Evolutionary conservation across 2,113 vertebrate genomes (phyloP).

Genomic region (Tupaia chinensis): DNA sequence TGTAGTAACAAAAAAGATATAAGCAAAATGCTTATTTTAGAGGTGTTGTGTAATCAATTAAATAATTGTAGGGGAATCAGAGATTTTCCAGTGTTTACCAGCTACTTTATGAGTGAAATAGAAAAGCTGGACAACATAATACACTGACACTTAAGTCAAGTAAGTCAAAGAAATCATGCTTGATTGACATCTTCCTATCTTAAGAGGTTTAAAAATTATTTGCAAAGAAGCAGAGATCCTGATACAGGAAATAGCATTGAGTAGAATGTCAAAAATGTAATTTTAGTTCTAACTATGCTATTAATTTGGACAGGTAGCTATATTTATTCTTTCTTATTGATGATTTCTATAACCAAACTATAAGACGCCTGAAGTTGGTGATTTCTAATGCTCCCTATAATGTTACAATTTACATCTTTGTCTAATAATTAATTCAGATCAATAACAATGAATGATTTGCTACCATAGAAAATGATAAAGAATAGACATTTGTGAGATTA

Average conservation of each 20-base stretch:
- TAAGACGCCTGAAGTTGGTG: neutral
- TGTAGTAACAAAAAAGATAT: conserved; percentile 64
- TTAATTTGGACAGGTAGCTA: neutral
- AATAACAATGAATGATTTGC: neutral
- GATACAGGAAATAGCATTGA: neutral
- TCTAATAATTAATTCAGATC: conserved; percentile 36
- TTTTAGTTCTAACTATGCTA: neutral
- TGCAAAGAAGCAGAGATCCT: conserved; percentile 7
- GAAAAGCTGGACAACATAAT: conserved; percentile 26
- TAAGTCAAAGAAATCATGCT: conserved; percentile 29
- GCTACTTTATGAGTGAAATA: conserved; percentile 1
- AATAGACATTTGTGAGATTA: conserved; percentile 9
- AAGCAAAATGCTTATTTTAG: conserved; percentile 65
- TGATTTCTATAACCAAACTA: neutral
- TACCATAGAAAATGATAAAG: neutral
- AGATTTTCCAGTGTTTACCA: conserved; percentile 21
- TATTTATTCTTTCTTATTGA: neutral
- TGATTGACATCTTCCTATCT: conserved; percentile 29
- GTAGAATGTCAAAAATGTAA: neutral
- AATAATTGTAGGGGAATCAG: conserved; percentile 43
- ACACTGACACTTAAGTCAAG: neutral
- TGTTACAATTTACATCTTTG: neutral
- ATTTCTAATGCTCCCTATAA: neutral
- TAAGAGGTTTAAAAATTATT: conserved; percentile 43
- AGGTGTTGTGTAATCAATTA: conserved; percentile 68